Evolutionary conservation across 2,888 invertebrate species (phyloP).

Genomic region (Melanotus villosus): DNA sequence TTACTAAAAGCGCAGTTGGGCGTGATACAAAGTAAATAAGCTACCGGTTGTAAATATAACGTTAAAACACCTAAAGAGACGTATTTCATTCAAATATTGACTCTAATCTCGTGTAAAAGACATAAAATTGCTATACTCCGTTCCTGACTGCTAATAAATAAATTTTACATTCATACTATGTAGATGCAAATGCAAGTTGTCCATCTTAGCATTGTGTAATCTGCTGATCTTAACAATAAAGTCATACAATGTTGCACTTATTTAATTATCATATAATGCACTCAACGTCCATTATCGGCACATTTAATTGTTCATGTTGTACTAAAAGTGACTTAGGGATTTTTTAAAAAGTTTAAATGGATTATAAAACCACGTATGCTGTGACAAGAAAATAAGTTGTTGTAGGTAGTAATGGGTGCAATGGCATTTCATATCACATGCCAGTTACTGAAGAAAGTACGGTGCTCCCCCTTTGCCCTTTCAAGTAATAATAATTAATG

Average conservation of each 20-base stretch:
- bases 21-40: conserved; percentile 27
- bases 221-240: conserved; percentile 17
- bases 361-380: too few relatives aligned
- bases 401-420: too few relatives aligned
- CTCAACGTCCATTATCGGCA: neutral
- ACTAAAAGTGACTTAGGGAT: too few relatives aligned
- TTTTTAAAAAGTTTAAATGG: too few relatives aligned
- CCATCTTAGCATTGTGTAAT: conserved; percentile 11
- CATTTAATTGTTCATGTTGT: neutral
- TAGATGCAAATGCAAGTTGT: conserved; percentile 2
- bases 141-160: neutral
- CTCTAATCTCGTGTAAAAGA: conserved; percentile 3
- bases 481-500: too few relatives aligned
- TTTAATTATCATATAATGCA: neutral
- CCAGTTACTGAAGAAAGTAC: too few relatives aligned
- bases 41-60: conserved; percentile 24
- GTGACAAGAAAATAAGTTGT: too few relatives aligned
- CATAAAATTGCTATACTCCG: conserved; percentile 4
- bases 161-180: neutral
- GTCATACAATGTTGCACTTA: conserved; percentile 12
- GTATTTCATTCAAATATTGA: conserved; percentile 27
- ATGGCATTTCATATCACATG: too few relatives aligned
- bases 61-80: conserved; percentile 18
- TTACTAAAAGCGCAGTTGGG: conserved; percentile 26
- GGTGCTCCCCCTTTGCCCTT: too few relatives aligned